Percentiles rank a stretch among this genome's conserved stretches.
Evolutionary conservation across 1,140 invertebrate species (phyloP).

Genomic region (Cyclina sinensis): DNA sequence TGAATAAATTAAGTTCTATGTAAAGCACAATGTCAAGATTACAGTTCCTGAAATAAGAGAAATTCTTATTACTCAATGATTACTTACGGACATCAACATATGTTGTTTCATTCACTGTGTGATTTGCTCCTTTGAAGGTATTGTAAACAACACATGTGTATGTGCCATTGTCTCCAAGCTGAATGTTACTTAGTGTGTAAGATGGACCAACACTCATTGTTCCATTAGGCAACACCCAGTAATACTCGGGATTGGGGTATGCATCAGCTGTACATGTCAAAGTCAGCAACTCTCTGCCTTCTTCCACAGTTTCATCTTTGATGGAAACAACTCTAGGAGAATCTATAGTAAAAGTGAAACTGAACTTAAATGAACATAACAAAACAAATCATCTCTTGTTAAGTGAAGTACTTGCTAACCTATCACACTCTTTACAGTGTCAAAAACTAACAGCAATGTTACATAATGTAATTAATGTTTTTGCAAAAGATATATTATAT

Average conservation of each 20-base stretch:
- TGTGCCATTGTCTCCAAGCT: neutral
- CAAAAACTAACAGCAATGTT: neutral
- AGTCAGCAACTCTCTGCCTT: neutral
- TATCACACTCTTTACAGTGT: neutral
- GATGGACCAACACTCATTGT: neutral
- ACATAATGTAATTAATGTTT: neutral
- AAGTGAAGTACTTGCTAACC: neutral
- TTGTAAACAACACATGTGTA: conserved; percentile 48
- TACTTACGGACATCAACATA: conserved; percentile 46
- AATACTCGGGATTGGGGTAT: neutral
- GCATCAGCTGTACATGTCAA: conserved; percentile 31
- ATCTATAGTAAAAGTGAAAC: neutral
- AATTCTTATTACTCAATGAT: no score
- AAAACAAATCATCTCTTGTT: neutral
- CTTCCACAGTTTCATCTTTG: neutral
- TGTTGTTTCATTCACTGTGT: conserved; percentile 3
- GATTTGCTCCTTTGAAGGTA: neutral
- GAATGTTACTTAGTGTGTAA: neutral
- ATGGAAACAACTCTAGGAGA: neutral
- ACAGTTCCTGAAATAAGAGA: no score
- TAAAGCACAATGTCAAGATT: no score
- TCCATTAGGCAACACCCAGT: conserved; percentile 5
- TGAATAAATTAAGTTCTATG: no score
- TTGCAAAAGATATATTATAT: no score
- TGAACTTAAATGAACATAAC: neutral